These are phyloP conservation scores for Tolypeutes matacus DNA, from an alignment of 2,797 vertebrate genomes.

Conservation along the genomic window DNA sequence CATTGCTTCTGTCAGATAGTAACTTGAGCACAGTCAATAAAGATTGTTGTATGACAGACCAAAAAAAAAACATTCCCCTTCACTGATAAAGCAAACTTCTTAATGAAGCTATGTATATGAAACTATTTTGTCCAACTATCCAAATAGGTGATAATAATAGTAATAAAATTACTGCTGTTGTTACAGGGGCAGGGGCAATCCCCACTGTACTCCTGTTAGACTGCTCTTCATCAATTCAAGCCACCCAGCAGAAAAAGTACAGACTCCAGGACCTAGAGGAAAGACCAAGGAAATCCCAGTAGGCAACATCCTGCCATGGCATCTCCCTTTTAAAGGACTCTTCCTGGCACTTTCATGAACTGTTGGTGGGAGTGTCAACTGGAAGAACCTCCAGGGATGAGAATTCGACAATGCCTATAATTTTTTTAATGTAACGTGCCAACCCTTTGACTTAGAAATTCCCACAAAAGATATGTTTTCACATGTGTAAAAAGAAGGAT, in stretches of 20 bases:
- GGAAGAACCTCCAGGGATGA: neutral
- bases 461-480: neutral
- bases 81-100: neutral
- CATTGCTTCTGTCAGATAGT: no score
- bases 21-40: no score
- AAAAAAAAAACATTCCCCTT: neutral
- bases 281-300: neutral
- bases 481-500: neutral
- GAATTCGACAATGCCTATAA: neutral
- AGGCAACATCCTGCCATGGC: accelerated
- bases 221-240: neutral
- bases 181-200: neutral
- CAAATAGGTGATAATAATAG: neutral
- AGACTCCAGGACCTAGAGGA: neutral
- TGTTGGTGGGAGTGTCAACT: accelerated
- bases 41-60: no score
- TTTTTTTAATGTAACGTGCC: neutral
- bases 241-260: neutral
- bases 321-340: neutral
- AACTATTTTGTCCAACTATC: neutral
- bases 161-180: neutral
- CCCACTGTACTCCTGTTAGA: neutral
- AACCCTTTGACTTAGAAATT: neutral
- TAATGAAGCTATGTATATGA: neutral
- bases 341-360: neutral